These are phyloP conservation scores for Pseudorectes ferrugineus DNA, from an alignment of 2,113 vertebrate genomes.

Conservation along the genomic window DNA sequence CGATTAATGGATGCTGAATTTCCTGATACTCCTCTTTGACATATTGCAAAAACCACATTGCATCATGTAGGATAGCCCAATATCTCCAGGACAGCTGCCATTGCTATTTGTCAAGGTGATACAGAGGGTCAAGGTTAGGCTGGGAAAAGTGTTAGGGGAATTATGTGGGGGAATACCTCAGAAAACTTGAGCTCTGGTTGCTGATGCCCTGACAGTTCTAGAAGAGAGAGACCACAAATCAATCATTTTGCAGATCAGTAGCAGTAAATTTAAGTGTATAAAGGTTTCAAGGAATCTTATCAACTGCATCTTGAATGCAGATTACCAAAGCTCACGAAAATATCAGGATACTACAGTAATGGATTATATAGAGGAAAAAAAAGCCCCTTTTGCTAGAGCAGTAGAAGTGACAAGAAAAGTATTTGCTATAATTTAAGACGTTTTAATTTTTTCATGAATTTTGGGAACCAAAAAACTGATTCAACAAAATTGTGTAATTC, in stretches of 20 bases:
- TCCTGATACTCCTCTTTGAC: background rate
- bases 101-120: slow-evolving; percentile 53
- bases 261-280: slow-evolving; percentile 43
- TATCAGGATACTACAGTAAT: background rate
- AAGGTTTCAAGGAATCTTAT: slow-evolving; percentile 73
- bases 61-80: background rate
- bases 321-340: background rate
- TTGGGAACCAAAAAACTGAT: background rate
- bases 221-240: slow-evolving; percentile 79
- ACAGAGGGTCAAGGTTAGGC: slow-evolving; percentile 70
- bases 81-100: rapidly evolving
- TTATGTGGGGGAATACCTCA: slow-evolving; percentile 67
- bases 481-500: background rate
- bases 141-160: slow-evolving; percentile 36
- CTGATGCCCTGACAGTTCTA: slow-evolving; percentile 67
- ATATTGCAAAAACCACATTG: background rate
- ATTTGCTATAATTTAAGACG: background rate
- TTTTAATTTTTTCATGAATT: background rate
- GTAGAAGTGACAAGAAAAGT: background rate
- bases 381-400: background rate
- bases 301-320: slow-evolving; percentile 48
- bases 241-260: slow-evolving; percentile 69
- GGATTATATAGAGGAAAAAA: background rate
- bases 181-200: slow-evolving; percentile 74
- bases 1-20: background rate